phyloP scores from a whole-genome alignment of 2,888 invertebrate species.

The Entomobrya proxima region DNA sequence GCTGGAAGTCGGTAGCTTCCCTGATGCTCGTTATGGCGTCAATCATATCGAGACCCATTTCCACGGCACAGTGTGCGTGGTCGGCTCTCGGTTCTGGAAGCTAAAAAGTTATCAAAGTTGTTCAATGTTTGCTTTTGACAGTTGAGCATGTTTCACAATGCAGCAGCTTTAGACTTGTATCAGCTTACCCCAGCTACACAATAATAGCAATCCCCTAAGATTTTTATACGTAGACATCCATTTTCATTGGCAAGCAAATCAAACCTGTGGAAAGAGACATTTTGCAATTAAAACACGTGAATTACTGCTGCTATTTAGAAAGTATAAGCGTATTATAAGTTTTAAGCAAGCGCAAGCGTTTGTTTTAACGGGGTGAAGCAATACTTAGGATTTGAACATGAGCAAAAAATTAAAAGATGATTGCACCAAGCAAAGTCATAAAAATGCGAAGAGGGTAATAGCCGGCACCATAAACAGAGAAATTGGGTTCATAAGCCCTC shows the following conservation, averaged over 20 bases:
- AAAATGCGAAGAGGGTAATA: neutral
- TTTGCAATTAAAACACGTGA: neutral
- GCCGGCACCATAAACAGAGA: slow-evolving; percentile 1
- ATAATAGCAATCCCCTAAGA: slow-evolving; percentile 89
- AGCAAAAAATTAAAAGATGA: neutral
- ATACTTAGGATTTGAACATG: too few species aligned
- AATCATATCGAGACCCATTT: slow-evolving; percentile 92
- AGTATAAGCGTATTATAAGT: neutral
- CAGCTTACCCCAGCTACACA: slow-evolving; percentile 71
- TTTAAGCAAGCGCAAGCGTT: too few species aligned
- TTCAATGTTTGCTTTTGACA: neutral
- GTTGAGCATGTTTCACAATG: neutral
- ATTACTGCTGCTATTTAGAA: neutral
- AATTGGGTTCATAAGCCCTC: neutral
- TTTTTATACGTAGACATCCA: slow-evolving; percentile 89
- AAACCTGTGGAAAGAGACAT: slow-evolving; percentile 37
- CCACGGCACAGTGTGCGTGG: slow-evolving; percentile 93
- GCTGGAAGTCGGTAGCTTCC: slow-evolving; percentile 86
- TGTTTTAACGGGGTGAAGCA: too few species aligned
- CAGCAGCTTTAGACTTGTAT: neutral
- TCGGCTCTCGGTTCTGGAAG: slow-evolving; percentile 92
- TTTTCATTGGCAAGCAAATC: slow-evolving; percentile 80
- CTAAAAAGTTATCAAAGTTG: neutral
- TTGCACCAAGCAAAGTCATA: neutral
- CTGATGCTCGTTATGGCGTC: slow-evolving; percentile 92